These are phyloP conservation scores for Acrocyrtus sp. DNA, from an alignment of 2,888 invertebrate species.

Conservation along the genomic window DNA sequence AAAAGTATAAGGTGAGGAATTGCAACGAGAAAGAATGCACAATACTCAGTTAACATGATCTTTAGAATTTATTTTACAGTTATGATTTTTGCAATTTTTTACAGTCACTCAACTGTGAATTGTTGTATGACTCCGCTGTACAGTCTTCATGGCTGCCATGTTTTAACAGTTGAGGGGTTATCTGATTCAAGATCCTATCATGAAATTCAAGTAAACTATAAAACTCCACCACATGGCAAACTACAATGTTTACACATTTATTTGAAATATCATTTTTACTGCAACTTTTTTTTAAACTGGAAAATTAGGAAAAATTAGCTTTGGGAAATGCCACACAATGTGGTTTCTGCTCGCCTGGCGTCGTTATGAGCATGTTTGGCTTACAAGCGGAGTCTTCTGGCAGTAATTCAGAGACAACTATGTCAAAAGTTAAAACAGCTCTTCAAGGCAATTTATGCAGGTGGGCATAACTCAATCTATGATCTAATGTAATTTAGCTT, in stretches of 20 bases:
- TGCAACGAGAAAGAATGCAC: too few relatives aligned
- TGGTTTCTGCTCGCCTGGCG: constrained; percentile 95
- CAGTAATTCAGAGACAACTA: constrained; percentile 82
- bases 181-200: constrained; percentile 75
- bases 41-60: not conserved
- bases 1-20: constrained; percentile 32
- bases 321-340: constrained; percentile 94
- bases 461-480: not conserved
- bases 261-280: constrained; percentile 79
- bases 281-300: too few relatives aligned
- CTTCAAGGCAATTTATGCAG: constrained; percentile 76
- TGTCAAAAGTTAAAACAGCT: constrained; percentile 80
- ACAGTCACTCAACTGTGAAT: constrained; percentile 84
- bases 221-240: not conserved
- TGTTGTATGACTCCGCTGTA: constrained; percentile 91
- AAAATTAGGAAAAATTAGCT: constrained; percentile 88
- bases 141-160: constrained; percentile 85
- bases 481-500: not conserved
- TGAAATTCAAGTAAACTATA: constrained; percentile 49
- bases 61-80: not conserved
- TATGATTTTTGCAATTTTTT: not conserved
- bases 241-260: not conserved
- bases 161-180: constrained; percentile 94
- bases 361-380: constrained; percentile 40
- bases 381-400: constrained; percentile 86